Evolutionary conservation across 1,140 invertebrate species (phyloP).

Genomic region (Tetramorium parvispinum): DNA sequence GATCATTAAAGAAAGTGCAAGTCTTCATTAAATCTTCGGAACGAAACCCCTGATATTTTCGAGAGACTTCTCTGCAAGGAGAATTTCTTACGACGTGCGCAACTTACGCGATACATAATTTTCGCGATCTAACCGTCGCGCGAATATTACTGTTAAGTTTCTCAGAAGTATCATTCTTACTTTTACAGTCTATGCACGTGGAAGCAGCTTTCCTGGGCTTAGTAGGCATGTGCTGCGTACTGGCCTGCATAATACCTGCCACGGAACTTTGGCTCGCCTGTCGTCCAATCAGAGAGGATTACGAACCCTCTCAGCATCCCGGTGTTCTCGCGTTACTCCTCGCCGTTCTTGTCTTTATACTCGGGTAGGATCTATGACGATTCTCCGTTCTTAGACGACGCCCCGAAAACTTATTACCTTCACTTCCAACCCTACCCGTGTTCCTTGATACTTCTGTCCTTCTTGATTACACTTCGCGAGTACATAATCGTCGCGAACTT

Average conservation of each 20-base stretch:
- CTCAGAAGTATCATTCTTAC: slow-evolving; percentile 7
- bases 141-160: slow-evolving; percentile 29
- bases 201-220: slow-evolving; percentile 79
- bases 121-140: background rate
- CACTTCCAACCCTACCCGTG: slow-evolving; percentile 50
- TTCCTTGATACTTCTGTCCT: slow-evolving; percentile 40
- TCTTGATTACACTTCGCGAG: slow-evolving; percentile 38
- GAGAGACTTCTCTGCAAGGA: background rate
- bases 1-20: slow-evolving; percentile 21
- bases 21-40: slow-evolving; percentile 4
- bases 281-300: slow-evolving; percentile 79
- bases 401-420: slow-evolving; percentile 44
- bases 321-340: slow-evolving; percentile 78
- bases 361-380: slow-evolving; percentile 77
- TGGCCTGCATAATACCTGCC: slow-evolving; percentile 82
- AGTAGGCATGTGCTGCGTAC: slow-evolving; percentile 77
- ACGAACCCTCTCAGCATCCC: slow-evolving; percentile 78
- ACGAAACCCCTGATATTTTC: background rate
- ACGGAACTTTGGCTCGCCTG: slow-evolving; percentile 83
- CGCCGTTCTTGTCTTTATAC: slow-evolving; percentile 75
- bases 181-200: slow-evolving; percentile 78
- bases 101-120: slow-evolving; percentile 10
- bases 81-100: background rate
- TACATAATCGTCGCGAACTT: slow-evolving; percentile 17
- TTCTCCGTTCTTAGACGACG: slow-evolving; percentile 45